These are phyloP conservation scores for Copsychus sechellarum DNA, from an alignment of 2,113 vertebrate species.

Conservation along the genomic window DNA sequence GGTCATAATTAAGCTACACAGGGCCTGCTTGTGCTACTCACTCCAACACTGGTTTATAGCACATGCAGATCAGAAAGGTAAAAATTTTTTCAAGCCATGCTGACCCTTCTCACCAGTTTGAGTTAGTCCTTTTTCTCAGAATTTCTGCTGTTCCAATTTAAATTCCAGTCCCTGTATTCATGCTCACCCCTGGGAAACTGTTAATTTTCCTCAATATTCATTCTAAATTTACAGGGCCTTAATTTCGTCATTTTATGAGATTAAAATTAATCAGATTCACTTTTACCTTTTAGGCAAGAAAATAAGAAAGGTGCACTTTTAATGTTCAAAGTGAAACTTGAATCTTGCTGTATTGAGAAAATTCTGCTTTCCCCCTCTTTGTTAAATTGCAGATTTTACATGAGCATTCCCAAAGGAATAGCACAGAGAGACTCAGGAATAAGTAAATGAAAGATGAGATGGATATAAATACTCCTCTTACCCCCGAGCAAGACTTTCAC, in stretches of 20 bases:
- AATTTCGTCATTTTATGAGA: background rate
- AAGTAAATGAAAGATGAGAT: conserved; percentile 52
- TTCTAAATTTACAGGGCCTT: background rate
- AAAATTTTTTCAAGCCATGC: background rate
- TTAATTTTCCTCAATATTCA: background rate
- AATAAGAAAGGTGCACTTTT: background rate
- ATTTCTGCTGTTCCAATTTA: background rate
- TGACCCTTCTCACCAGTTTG: background rate
- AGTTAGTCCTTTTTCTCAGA: background rate
- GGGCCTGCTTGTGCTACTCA: background rate
- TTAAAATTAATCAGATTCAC: conserved; percentile 25
- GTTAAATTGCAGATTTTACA: conserved; percentile 17
- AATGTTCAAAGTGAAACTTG: conserved; percentile 3
- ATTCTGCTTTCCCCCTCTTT: background rate
- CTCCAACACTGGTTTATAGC: background rate
- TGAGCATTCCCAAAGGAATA: conserved; percentile 33
- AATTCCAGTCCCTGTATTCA: background rate
- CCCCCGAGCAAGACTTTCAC: background rate
- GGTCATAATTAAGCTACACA: background rate
- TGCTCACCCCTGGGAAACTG: background rate
- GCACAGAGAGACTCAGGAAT: conserved; percentile 7
- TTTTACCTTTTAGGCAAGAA: conserved; percentile 8
- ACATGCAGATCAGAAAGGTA: background rate
- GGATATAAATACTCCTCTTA: conserved; percentile 22
- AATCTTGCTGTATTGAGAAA: background rate